Conservation (phyloP, 2,888 invertebrate species). For the Drosophila pegasa region DNA sequence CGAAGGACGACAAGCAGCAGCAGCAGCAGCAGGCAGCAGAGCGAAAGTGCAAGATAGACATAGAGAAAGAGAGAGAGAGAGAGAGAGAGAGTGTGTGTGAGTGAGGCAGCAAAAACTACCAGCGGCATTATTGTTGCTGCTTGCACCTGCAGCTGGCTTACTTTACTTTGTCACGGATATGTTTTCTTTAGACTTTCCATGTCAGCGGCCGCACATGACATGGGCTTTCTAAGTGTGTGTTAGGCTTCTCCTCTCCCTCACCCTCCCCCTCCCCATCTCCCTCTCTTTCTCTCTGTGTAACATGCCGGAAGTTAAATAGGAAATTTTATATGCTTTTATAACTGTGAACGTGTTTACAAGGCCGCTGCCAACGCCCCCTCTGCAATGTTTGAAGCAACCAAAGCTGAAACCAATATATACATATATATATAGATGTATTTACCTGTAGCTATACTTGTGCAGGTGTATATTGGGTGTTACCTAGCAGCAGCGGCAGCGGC, state of each 20-base stretch:
- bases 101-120: conserved; percentile 35
- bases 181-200: conserved; percentile 75
- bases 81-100: neutral
- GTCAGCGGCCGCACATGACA: conserved; percentile 48
- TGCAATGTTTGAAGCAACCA: conserved; percentile 20
- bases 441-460: conserved; percentile 22
- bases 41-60: conserved; percentile 8
- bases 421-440: conserved; percentile 4
- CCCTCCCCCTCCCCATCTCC: neutral
- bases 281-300: conserved; percentile 24
- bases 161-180: conserved; percentile 79
- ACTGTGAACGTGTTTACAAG: conserved; percentile 76
- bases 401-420: conserved; percentile 27
- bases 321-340: conserved; percentile 81
- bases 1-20: conserved; percentile 29
- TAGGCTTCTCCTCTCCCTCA: neutral
- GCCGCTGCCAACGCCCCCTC: conserved; percentile 28
- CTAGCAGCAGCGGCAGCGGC: conserved; percentile 61
- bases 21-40: conserved; percentile 27
- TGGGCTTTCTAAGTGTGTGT: conserved; percentile 19
- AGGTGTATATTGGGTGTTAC: conserved; percentile 31
- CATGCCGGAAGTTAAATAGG: conserved; percentile 79
- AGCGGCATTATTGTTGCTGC: conserved; percentile 67
- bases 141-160: conserved; percentile 71
- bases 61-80: neutral